Percentiles rank a stretch among this genome's conserved stretches.
These are phyloP conservation scores for Phoebastria nigripes DNA, from an alignment of 2,797 vertebrate genomes.

Conservation along the genomic window DNA sequence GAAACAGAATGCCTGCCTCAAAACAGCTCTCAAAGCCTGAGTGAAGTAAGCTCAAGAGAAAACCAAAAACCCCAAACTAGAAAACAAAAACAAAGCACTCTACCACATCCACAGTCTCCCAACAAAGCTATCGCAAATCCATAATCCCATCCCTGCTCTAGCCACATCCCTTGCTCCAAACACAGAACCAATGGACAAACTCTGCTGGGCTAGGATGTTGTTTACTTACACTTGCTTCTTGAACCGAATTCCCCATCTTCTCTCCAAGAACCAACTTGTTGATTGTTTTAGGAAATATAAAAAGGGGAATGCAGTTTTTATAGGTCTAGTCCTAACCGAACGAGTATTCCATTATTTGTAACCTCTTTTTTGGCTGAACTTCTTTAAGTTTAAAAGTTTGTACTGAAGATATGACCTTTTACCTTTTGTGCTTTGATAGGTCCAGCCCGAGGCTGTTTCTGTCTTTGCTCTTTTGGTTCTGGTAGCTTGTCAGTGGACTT, in stretches of 20 bases:
- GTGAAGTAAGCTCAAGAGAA: background rate
- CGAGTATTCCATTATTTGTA: background rate
- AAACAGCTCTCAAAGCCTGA: background rate
- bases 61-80: background rate
- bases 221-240: background rate
- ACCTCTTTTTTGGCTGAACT: background rate
- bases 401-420: background rate
- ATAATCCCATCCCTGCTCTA: background rate
- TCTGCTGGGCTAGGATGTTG: background rate
- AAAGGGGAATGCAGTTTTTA: background rate
- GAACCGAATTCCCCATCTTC: background rate
- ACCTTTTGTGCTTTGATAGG: slow-evolving; percentile 98
- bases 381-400: background rate
- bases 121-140: background rate
- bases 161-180: background rate
- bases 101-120: background rate
- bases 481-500: slow-evolving; percentile 86
- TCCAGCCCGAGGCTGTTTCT: slow-evolving; percentile 93
- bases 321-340: background rate
- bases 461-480: slow-evolving; percentile 97
- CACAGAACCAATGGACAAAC: background rate
- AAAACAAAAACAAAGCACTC: background rate
- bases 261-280: background rate
- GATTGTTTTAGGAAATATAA: background rate
- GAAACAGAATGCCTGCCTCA: background rate